Percentiles rank a stretch among this genome's conserved stretches.
Evolutionary conservation across 2,888 invertebrate genomes (phyloP).

Genomic region (Drosophila quinaria): DNA sequence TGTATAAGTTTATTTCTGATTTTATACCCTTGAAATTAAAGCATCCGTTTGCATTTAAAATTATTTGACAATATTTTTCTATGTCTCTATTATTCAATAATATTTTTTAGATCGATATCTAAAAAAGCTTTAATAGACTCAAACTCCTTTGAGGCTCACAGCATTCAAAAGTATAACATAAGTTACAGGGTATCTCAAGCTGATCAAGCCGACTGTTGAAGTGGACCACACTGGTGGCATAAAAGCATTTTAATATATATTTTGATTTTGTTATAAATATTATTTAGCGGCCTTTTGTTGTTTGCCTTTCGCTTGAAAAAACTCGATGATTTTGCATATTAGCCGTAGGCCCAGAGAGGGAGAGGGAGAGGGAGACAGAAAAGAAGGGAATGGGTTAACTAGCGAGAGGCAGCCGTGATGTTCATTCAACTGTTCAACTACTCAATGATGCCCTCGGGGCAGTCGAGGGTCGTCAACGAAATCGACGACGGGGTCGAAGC

Average conservation of each 20-base stretch:
- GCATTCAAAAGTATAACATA: not conserved
- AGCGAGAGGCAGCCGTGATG: conserved; percentile 42
- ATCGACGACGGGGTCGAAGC: conserved; percentile 11
- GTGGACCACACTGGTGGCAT: conserved; percentile 65
- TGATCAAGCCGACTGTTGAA: conserved; percentile 1
- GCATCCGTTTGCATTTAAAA: too few species aligned
- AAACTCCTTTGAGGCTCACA: not conserved
- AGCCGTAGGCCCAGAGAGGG: conserved; percentile 6
- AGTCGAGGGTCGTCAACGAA: conserved; percentile 1
- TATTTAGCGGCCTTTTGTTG: conserved; percentile 74
- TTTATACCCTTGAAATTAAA: too few species aligned
- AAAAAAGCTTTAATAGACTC: too few species aligned
- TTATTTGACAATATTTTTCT: too few species aligned
- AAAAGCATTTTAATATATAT: conserved; percentile 42
- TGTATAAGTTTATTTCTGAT: too few species aligned
- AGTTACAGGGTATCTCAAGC: conserved; percentile 26
- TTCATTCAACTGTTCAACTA: conserved; percentile 61
- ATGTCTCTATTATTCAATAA: too few species aligned
- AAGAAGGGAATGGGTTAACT: conserved; percentile 10
- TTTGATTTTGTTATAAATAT: conserved; percentile 70
- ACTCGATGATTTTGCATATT: conserved; percentile 77
- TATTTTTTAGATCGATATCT: too few species aligned
- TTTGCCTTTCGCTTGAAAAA: conserved; percentile 58
- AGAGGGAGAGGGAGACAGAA: not conserved
- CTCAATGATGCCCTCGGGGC: conserved; percentile 25